phyloP scores from a whole-genome alignment of 2,888 invertebrate genomes.

The Neoascia interrupta region DNA sequence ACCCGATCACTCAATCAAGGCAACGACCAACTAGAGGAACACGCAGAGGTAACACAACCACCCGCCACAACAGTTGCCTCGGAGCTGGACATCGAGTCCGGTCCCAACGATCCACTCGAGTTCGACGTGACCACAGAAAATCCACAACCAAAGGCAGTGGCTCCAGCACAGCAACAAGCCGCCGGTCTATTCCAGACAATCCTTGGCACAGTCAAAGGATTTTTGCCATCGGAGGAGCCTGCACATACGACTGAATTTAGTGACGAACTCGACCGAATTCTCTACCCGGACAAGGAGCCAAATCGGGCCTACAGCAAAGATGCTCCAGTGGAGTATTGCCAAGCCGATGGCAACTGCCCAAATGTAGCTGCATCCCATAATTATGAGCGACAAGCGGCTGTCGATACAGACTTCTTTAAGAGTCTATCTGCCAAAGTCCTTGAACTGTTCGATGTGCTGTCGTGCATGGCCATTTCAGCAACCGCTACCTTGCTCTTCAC shows the following conservation, averaged over 20 bases:
- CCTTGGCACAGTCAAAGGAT: constrained; percentile 76
- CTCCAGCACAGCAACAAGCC: constrained; percentile 20
- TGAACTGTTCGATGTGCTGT: constrained; percentile 80
- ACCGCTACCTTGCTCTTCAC: constrained; percentile 87
- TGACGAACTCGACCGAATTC: constrained; percentile 73
- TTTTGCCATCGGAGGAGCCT: constrained; percentile 70
- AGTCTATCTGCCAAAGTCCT: constrained; percentile 73
- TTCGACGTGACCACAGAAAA: constrained; percentile 42
- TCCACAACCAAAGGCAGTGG: constrained; percentile 1
- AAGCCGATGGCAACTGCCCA: constrained; percentile 71
- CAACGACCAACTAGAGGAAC: too few species aligned
- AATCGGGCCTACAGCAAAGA: too few species aligned
- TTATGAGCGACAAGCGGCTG: too few species aligned
- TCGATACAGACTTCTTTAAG: constrained; percentile 72
- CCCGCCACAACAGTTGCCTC: too few species aligned
- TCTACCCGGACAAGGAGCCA: constrained; percentile 71
- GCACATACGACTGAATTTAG: constrained; percentile 24
- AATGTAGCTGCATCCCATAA: too few species aligned
- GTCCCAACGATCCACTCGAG: constrained; percentile 25
- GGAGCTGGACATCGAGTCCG: too few species aligned
- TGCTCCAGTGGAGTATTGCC: constrained; percentile 71
- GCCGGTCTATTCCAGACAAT: constrained; percentile 77
- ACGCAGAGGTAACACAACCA: too few species aligned
- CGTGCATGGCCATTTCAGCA: constrained; percentile 85
- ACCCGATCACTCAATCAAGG: neutral